Evolutionary conservation across 1,140 invertebrate species (phyloP), one percentile per base, ranked within the genome.

Genomic region (Bombus haemorrhoidalis): DNA sequence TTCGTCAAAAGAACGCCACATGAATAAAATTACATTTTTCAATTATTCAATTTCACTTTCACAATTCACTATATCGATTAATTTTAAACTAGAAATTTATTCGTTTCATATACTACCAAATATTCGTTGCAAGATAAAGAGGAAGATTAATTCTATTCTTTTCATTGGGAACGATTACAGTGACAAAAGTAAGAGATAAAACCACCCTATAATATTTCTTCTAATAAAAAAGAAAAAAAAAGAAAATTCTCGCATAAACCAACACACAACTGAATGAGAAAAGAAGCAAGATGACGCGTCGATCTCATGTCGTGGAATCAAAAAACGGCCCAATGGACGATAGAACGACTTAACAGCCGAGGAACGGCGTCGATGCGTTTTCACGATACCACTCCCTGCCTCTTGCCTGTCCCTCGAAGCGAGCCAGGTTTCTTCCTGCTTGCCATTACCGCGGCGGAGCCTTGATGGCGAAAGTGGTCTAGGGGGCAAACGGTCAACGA

Each of bases 391-490:
- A 32, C 18, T 68, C 6, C 32, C 15, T 8, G 1, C 66, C 78
- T 41, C 47, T 80, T 66, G 13, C 66, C 57, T 57, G 66, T 37
- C 57, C 37, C 28, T 66, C 53, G 77, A 73, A 81, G 77, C 80
- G 72, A 88, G 87, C 85, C 89, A 90, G 86, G 88, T 84, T 90
- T 88, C 90, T 90, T 91, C 89, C 84, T 84, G 74, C 69, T 83
- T 87, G 84, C 89, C 89, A 91, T 90, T 90, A 90, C 78, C 74
- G 81, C 69, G 86, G 78, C 59, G 77, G 71, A 90, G 84, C 66
- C 83, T 83, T 82, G 89, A 90, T 88, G 90, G 90, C 90, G 87
- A 91, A 89, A 90, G 90, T 90, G 87, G 89, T 91, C 87, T 89
- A 88, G 73, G 85, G 81, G 81, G 88, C 86, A 87, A 89, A 81